phyloP scores from a whole-genome alignment of 2,113 vertebrate genomes.

The Ellobius talpinus region DNA sequence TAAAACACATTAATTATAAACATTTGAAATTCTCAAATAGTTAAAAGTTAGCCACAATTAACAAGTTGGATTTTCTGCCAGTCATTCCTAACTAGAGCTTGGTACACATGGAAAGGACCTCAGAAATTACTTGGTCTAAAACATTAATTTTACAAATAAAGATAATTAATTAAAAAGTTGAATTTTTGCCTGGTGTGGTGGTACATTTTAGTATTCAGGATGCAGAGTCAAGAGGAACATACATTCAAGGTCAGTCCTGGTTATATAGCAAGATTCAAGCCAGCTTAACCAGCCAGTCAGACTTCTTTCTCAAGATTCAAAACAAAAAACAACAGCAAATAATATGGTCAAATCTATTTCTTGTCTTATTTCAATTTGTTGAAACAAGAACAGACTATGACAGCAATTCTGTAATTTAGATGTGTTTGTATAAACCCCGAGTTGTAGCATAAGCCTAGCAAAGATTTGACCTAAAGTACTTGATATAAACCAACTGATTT shows the following conservation, averaged over 20 bases:
- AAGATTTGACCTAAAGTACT: not conserved
- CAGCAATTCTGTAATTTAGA: slow-evolving; percentile 3
- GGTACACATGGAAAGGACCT: not conserved
- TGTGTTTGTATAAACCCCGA: slow-evolving; percentile 11
- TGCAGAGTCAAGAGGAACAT: not conserved
- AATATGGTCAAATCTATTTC: slow-evolving; percentile 21
- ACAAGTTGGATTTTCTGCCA: not conserved
- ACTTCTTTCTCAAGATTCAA: not conserved
- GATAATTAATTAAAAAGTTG: not conserved
- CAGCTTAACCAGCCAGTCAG: not conserved
- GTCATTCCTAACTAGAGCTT: not conserved
- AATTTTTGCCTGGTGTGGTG: not conserved
- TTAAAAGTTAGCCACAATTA: not conserved
- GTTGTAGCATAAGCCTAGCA: not conserved
- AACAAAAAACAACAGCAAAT: not conserved
- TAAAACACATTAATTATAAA: not conserved
- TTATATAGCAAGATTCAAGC: not conserved
- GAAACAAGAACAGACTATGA: slow-evolving; percentile 27
- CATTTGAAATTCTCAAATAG: not conserved
- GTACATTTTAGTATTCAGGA: not conserved
- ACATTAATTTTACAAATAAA: slow-evolving; percentile 36
- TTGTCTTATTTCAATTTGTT: slow-evolving; percentile 30
- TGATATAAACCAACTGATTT: slow-evolving; percentile 5
- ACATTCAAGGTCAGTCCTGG: not conserved
- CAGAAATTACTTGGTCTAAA: not conserved